phyloP scores from a whole-genome alignment of 2,113 vertebrate species.

The Colius striatus region DNA sequence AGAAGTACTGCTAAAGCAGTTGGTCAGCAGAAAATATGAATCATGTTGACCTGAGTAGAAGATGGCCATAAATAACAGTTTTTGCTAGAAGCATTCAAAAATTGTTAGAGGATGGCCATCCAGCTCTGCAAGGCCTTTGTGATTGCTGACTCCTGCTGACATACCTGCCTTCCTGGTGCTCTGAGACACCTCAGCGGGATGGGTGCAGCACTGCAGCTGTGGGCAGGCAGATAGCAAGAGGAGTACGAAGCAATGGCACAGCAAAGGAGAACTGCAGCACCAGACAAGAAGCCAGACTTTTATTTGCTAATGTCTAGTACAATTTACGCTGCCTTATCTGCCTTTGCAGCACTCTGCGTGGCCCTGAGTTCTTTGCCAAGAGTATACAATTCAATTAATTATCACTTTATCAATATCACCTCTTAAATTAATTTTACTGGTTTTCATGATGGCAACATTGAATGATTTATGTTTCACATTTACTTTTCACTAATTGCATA shows the following conservation, averaged over 20 bases:
- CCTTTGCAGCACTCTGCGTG: rapidly evolving
- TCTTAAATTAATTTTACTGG: neutral
- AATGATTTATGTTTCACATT: neutral
- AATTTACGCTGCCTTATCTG: neutral
- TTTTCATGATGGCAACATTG: neutral
- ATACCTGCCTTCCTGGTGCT: neutral
- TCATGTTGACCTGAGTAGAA: neutral
- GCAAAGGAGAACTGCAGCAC: neutral
- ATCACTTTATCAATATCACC: neutral
- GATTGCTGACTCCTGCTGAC: neutral
- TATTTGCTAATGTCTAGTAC: neutral
- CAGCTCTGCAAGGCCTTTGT: neutral
- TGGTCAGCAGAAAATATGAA: neutral
- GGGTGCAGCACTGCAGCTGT: neutral
- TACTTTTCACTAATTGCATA: neutral
- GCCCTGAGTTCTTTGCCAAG: neutral
- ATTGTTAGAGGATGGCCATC: neutral
- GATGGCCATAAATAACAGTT: neutral
- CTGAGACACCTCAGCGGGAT: neutral
- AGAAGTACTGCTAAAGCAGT: neutral
- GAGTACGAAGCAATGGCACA: neutral
- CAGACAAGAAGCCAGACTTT: neutral
- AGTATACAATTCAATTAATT: neutral
- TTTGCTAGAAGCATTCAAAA: neutral
- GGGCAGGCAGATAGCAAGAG: neutral